Percentiles rank a stretch among this genome's conserved stretches.
Conservation (phyloP, 2,888 invertebrate species). For the Oxycera nigricornis region DNA sequence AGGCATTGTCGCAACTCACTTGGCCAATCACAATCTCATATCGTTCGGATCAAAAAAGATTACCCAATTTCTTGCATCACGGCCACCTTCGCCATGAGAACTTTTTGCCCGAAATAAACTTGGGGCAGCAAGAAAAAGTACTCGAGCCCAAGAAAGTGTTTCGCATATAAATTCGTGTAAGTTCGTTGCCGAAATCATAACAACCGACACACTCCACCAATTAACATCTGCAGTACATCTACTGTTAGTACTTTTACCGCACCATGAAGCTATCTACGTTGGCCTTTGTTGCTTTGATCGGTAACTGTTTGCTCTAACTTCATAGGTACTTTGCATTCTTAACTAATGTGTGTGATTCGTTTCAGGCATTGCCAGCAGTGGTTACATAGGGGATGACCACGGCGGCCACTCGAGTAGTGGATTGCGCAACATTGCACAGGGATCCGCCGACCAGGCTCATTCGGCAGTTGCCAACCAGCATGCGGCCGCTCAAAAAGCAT, state of each 20-base stretch:
- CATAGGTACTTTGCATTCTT: too few relatives aligned
- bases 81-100: not conserved
- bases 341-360: not conserved
- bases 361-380: conserved; percentile 13
- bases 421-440: conserved; percentile 74
- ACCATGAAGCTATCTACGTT: conserved; percentile 6
- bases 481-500: conserved; percentile 75
- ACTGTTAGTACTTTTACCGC: conserved; percentile 3
- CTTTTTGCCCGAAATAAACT: not conserved
- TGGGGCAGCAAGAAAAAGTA: not conserved
- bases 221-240: conserved; percentile 18
- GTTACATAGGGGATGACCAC: conserved; percentile 17
- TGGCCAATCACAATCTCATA: too few relatives aligned
- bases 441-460: conserved; percentile 79
- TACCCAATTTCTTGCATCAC: not conserved
- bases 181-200: not conserved
- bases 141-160: not conserved
- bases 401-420: conserved; percentile 66
- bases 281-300: conserved; percentile 14
- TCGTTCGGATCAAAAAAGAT: not conserved
- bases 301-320: not conserved
- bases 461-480: conserved; percentile 77
- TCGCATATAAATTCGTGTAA: conserved; percentile 2
- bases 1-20: too few relatives aligned
- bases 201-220: conserved; percentile 2